phyloP scores from a whole-genome alignment of 2,888 invertebrate species.

The Allacma fusca region DNA sequence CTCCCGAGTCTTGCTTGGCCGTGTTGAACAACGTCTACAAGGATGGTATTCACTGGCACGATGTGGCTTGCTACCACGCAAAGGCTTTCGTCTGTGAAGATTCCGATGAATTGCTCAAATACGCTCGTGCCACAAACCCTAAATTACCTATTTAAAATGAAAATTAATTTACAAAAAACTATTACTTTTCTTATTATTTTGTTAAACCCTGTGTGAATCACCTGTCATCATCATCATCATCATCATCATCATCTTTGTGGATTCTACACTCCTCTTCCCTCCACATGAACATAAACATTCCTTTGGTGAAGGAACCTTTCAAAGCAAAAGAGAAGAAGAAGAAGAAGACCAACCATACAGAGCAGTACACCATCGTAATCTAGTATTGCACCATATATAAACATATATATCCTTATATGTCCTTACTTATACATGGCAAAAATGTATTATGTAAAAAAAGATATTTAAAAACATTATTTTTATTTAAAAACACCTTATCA shows the following conservation, averaged over 20 bases:
- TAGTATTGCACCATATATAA: too few species aligned
- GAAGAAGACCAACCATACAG: too few species aligned
- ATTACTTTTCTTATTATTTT: background rate
- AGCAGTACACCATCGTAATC: too few species aligned
- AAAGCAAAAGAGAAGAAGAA: too few species aligned
- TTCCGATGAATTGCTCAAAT: slow-evolving; percentile 70
- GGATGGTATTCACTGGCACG: slow-evolving; percentile 86
- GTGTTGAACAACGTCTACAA: slow-evolving; percentile 92
- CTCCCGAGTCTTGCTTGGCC: slow-evolving; percentile 80
- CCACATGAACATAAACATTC: too few species aligned
- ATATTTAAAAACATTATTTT: background rate
- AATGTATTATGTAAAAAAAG: background rate
- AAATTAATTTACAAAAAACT: slow-evolving; percentile 1
- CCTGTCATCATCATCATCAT: too few species aligned
- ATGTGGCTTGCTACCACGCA: slow-evolving; percentile 84
- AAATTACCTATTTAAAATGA: slow-evolving; percentile 53
- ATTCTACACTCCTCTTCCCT: too few species aligned
- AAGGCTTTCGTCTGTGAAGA: slow-evolving; percentile 91
- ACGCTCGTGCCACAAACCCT: slow-evolving; percentile 56
- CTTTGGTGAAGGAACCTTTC: too few species aligned
- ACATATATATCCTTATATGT: too few species aligned
- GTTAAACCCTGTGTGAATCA: slow-evolving; percentile 10
- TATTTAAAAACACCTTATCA: background rate
- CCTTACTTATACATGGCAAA: background rate
- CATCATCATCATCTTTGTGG: too few species aligned